Evolutionary conservation across 2,113 vertebrate genomes (phyloP).

Genomic region (Phaethornis superciliosus): DNA sequence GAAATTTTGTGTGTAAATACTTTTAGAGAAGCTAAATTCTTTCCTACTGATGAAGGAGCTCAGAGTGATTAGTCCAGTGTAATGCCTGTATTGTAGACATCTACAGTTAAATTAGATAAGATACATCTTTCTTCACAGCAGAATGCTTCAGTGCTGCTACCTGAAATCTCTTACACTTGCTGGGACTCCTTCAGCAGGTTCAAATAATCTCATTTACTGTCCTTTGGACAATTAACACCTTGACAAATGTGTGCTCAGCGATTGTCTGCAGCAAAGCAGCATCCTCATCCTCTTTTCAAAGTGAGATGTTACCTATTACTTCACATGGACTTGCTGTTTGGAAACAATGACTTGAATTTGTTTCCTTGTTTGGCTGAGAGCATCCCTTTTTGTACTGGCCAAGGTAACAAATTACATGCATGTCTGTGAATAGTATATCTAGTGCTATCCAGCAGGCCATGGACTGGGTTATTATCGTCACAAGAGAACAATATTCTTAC

Average conservation of each 20-base stretch:
- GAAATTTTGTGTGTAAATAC: not conserved
- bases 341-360: not conserved
- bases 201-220: not conserved
- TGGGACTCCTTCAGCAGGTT: not conserved
- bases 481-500: not conserved
- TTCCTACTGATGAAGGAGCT: not conserved
- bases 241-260: not conserved
- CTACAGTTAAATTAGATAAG: not conserved
- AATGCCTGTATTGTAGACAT: not conserved
- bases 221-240: not conserved
- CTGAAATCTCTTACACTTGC: not conserved
- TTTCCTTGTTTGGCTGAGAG: not conserved
- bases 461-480: not conserved
- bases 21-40: slow-evolving; percentile 9
- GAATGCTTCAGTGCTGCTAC: not conserved
- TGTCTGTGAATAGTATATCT: not conserved
- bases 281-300: not conserved
- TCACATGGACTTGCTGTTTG: not conserved
- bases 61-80: not conserved
- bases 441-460: not conserved
- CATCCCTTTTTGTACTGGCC: not conserved
- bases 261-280: not conserved
- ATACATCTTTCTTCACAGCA: not conserved
- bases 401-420: not conserved
- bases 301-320: not conserved